phyloP scores from a whole-genome alignment of 2,113 vertebrate species.

The Monopterus albus region DNA sequence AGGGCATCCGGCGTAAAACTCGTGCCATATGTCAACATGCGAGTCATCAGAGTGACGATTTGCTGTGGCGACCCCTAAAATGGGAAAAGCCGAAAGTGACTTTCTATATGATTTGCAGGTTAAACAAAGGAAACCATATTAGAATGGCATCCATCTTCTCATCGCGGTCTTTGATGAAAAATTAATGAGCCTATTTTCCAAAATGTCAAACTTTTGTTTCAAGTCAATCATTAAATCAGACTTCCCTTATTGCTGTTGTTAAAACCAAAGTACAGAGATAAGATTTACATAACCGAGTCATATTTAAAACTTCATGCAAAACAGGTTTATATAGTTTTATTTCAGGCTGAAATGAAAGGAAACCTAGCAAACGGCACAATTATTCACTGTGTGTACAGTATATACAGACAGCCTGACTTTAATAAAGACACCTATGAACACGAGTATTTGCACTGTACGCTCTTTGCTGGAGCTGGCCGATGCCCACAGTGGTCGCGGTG shows the following conservation, averaged over 20 bases:
- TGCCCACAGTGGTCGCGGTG: not conserved
- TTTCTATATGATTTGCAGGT: too few species aligned
- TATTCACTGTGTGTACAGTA: not conserved
- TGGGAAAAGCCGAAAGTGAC: too few species aligned
- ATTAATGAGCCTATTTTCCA: too few species aligned
- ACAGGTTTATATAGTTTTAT: not conserved
- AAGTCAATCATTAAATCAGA: not conserved
- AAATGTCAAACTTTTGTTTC: too few species aligned
- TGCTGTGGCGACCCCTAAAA: too few species aligned
- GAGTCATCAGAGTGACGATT: too few species aligned
- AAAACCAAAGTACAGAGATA: not conserved
- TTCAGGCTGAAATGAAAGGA: not conserved
- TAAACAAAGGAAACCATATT: not conserved
- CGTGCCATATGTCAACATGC: too few species aligned
- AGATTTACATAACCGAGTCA: not conserved
- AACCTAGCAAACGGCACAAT: not conserved
- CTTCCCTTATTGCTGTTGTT: not conserved
- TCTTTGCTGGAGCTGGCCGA: constrained; percentile 5
- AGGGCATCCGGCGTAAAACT: too few species aligned
- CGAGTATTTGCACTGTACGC: not conserved
- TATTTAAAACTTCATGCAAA: not conserved
- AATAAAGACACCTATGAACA: too few species aligned
- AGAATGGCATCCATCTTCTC: too few species aligned
- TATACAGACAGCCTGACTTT: not conserved
- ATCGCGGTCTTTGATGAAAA: too few species aligned